Base-by-base conservation (phyloP, 2,797 vertebrate species). In the Siniperca undulata region DNA sequence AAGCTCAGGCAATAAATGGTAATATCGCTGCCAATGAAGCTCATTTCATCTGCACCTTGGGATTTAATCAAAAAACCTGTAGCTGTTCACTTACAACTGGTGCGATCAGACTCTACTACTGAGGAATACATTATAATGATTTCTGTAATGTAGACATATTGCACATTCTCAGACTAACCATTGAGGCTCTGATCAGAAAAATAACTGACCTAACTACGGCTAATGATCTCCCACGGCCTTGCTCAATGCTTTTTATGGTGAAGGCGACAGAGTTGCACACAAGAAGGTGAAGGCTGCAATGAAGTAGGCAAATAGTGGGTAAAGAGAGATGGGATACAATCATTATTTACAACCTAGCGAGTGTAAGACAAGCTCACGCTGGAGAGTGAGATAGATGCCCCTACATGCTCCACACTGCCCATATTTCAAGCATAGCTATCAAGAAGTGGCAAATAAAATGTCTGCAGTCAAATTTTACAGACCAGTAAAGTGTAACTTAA, bases 401-500 rank as follows among this genome's bases (percentile, higher is more conserved):
- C 86, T 50, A 58, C 80, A 17, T 78, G 61, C 81, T 76, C 82
- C 60, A 12, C 80, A 17, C 66, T 5, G 70, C 71, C 81, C 78
- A 81, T 94, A 93, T 92, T 90, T 93, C 89, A 91, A 77, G 74
- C 65, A 68, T 38, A 53, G 92, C 89, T 64, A 86, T 94, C 88
- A 75, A 85, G 88, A 90, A 84, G 85, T 88, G 91, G 74, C 92
- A 93, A 93, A 94, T 94, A 93, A 95, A 95, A 92, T 50, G 90
- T 89, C 91, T 85, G 88, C 93, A 93, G 90, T 94, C 90, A 92
- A 88, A 93, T 94, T 95, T 94, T 93, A 94, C 95, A 94, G 92
- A 89, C 87, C 93, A 91, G 89, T 94, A 94, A 94, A 94, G 91
- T 92, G 93, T 92, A 93, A 92, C 89, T 92, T 93, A 91, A 95